Evolutionary conservation across 2,113 vertebrate species (phyloP), one percentile per base, ranked within the genome.

Genomic region (Coryphaenoides rupestris): DNA sequence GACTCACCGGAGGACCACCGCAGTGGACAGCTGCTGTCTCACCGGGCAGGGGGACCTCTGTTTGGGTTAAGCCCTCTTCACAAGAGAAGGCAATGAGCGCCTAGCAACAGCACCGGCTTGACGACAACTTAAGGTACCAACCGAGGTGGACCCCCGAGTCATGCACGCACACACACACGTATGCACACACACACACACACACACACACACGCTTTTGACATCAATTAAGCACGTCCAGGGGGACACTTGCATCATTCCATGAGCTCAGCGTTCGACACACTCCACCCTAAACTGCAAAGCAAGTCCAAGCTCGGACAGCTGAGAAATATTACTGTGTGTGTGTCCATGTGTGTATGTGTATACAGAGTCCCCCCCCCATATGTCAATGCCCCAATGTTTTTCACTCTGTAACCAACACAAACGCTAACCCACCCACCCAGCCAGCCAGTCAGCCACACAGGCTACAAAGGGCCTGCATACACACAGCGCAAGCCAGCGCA

Each of bases 401-500:
- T 84, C 84, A 85, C 74, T 62, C 76, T 74, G 86, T 86, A 76
- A 84, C 87, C 59, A 88, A 85, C 81, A 85, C 79, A 86, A 86
- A 87, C 54, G 81, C 58, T 72, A 40, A 40, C 66, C 80, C 78
- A 75, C 79, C 74, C 77, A 72, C 76, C 33, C 33, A 40, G 9
- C 33, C 33, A 40, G 9, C 33, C 33, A 40, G 9, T 12, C 28
- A 33, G 9, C 33, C 33, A 69, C 69, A 14, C 24, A 40, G 14
- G 21, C 21, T 62, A 15, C 47, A 23, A 23, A 21, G 55, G 59
- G 78, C 70, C 65, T 56, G 80, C 63, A 66, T 81, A 82, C 77
- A 66, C 62, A 70, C 55, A 22, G 13, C 24, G 13, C 33, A 40
- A 40, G 9, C 9, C 9, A 40, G 33, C 9, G 9, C 13, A n/a